A percentile compares a stretch with the other conserved stretches of the same genome.
phyloP scores from a whole-genome alignment of 2,113 vertebrate genomes.

The Cariama cristata region DNA sequence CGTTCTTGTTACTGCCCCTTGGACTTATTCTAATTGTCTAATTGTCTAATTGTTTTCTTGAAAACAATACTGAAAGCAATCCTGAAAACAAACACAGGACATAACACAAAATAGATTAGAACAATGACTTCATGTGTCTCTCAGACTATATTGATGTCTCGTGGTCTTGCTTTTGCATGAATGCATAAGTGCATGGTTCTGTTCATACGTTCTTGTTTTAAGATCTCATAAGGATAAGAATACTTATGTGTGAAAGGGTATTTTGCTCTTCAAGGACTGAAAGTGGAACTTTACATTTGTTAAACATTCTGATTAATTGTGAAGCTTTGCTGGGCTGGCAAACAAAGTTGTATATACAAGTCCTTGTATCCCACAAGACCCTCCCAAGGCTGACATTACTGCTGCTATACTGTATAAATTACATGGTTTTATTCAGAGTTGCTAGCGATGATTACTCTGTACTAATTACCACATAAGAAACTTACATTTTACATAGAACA shows the following conservation, averaged over 20 bases:
- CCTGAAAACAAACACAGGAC: background rate
- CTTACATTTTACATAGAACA: background rate
- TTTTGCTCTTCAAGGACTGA: background rate
- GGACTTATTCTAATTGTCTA: background rate
- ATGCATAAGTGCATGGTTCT: background rate
- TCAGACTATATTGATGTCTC: background rate
- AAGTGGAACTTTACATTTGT: background rate
- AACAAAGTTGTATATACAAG: background rate
- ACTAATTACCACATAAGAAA: background rate
- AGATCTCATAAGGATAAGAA: background rate
- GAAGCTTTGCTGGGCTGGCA: background rate
- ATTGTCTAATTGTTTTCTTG: too few relatives aligned
- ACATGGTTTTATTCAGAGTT: background rate
- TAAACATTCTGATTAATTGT: background rate
- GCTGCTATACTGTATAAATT: background rate
- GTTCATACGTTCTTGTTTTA: background rate
- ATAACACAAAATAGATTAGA: background rate
- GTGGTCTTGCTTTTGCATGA: background rate
- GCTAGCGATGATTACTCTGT: background rate
- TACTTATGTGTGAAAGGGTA: background rate
- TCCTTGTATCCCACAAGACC: background rate
- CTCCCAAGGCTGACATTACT: background rate
- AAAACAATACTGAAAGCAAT: background rate
- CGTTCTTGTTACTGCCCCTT: background rate
- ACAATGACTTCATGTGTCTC: background rate